phyloP scores from a whole-genome alignment of 2,888 invertebrate genomes.

The Acleris cristana region DNA sequence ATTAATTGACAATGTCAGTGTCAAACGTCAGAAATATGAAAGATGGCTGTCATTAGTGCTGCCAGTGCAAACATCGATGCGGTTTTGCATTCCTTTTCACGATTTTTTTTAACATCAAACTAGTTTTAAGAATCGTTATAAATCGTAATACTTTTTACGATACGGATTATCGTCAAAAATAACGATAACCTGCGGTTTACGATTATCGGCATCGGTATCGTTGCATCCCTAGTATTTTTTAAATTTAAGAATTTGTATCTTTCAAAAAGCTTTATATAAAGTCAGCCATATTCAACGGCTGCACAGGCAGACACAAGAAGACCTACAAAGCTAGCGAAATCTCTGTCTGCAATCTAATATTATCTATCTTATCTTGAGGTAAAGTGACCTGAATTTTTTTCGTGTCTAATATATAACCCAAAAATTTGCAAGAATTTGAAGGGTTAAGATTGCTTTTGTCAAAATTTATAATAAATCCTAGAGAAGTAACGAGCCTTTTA shows the following conservation, averaged over 20 bases:
- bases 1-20: too few species aligned
- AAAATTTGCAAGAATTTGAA: background rate
- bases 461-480: background rate
- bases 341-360: conserved; percentile 1
- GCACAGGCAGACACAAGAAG: conserved; percentile 15
- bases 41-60: too few species aligned
- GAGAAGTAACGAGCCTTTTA: background rate
- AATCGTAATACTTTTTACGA: too few species aligned
- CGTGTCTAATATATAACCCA: conserved; percentile 1
- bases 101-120: too few species aligned
- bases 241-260: conserved; percentile 4
- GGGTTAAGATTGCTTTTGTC: background rate
- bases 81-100: too few species aligned
- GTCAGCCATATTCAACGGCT: conserved; percentile 15
- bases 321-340: conserved; percentile 22
- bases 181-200: too few species aligned
- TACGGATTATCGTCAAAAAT: too few species aligned
- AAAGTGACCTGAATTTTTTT: background rate
- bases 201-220: too few species aligned
- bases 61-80: too few species aligned
- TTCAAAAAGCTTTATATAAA: conserved; percentile 20
- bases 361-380: background rate
- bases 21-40: too few species aligned
- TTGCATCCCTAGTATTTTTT: too few species aligned
- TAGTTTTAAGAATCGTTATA: too few species aligned